These are phyloP conservation scores for Hylaea fasciaria DNA, from an alignment of 2,888 invertebrate species.

Conservation along the genomic window DNA sequence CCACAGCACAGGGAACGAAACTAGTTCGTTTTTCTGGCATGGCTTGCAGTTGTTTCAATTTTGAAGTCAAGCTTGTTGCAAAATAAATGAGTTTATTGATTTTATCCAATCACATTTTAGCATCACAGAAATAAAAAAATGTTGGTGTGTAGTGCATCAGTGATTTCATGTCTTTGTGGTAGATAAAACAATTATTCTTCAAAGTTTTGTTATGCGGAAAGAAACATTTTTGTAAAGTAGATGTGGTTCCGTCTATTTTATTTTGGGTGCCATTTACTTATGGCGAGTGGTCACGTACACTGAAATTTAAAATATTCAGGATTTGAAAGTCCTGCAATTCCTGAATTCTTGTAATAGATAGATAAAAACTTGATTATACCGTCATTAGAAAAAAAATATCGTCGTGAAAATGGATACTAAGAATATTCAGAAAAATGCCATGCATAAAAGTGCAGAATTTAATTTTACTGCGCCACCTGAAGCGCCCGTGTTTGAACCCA, in stretches of 20 bases:
- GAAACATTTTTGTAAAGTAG: slow-evolving; percentile 11
- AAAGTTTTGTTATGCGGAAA: not conserved
- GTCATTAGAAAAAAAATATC: slow-evolving; percentile 15
- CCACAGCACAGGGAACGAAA: too few species aligned
- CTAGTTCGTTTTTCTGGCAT: slow-evolving; percentile 13
- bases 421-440: slow-evolving; percentile 82
- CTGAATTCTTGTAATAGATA: too few species aligned
- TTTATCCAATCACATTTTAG: not conserved
- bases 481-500: slow-evolving; percentile 89
- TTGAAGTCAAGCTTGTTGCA: slow-evolving; percentile 12
- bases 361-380: not conserved
- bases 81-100: slow-evolving; percentile 18
- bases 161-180: slow-evolving; percentile 3
- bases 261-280: slow-evolving; percentile 80
- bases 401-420: slow-evolving; percentile 71
- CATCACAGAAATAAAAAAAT: not conserved
- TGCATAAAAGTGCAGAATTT: slow-evolving; percentile 81
- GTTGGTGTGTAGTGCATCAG: not conserved
- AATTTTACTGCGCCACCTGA: slow-evolving; percentile 85
- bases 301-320: slow-evolving; percentile 23
- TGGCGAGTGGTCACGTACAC: slow-evolving; percentile 81
- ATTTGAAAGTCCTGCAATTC: slow-evolving; percentile 10
- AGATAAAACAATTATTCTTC: not conserved
- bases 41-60: too few species aligned
- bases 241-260: slow-evolving; percentile 15